Evolutionary conservation across 2,888 invertebrate genomes (phyloP), one percentile per base, ranked within the genome.

Genomic region (Acleris cristana): DNA sequence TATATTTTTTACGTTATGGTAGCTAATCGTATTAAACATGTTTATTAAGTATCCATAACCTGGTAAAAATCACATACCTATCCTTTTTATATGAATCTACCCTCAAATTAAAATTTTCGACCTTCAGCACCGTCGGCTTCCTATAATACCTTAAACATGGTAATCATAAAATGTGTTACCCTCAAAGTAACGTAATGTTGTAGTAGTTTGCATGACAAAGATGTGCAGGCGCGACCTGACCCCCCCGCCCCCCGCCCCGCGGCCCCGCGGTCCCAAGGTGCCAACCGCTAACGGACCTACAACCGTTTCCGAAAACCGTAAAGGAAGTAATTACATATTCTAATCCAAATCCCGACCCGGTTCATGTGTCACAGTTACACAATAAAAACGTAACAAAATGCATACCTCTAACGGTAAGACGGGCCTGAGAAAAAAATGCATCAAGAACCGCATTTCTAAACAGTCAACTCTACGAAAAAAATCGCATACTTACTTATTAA

Each of bases 281-380:
- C 72, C 79, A 80, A 75, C 79, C 80, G 76, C 79, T 83, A 87
- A 87, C 87, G 85, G 84, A 83, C 81, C 71, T 76, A 81, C 79
- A 82, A 84, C 85, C 87, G 89, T 89, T 91, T 92, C 92, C 92
- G 87, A 87, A 90, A 87, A 85, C 83, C 91, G 88, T 90, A 89
- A 90, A 92, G 92, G 92, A 92, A 92, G 89, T 92, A 92, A 92
- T 92, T 92, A 92, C 90, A 89, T 91, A 92, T 92, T 90, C 92
- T 89, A 90, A 92, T 91, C 90, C 89, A 77, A 85, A 84, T 83
- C 86, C 85, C 78, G 77, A 82, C 86, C 87, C 90, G 89, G 88
- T 89, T 91, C 92, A 87, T 87, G 89, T 92, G 92, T 91, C 92
- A 91, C 89, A 81, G 79, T 78, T 79, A 80, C 77, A 89, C 86